These are phyloP conservation scores for Nipponacmea schrenckii DNA, from an alignment of 2,888 invertebrate genomes.

Conservation along the genomic window DNA sequence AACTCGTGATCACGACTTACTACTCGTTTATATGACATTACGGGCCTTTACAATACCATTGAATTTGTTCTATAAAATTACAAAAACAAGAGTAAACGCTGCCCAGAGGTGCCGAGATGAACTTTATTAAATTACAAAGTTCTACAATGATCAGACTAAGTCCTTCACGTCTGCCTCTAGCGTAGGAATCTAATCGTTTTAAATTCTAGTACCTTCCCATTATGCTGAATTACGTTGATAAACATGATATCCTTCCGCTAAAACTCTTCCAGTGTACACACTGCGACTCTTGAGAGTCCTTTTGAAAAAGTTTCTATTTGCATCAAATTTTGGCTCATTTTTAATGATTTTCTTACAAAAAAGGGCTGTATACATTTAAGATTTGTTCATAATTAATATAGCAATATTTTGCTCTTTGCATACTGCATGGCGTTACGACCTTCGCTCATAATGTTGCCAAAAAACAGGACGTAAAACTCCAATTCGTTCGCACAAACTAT, in stretches of 20 bases:
- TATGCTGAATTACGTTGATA: not conserved
- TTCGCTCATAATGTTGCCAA: too few species aligned
- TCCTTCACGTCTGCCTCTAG: not conserved
- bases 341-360: too few species aligned
- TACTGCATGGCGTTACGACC: too few species aligned
- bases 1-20: not conserved
- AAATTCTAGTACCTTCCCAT: not conserved
- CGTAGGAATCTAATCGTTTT: not conserved
- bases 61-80: slow-evolving; percentile 5
- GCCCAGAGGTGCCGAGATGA: not conserved
- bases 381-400: too few species aligned
- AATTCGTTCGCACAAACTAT: too few species aligned
- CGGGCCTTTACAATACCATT: not conserved
- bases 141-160: not conserved
- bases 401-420: too few species aligned
- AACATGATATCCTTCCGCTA: slow-evolving; percentile 7
- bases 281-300: too few species aligned
- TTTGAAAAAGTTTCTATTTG: too few species aligned
- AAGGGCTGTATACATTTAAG: too few species aligned
- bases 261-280: not conserved
- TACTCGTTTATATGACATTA: not conserved
- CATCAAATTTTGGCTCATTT: too few species aligned
- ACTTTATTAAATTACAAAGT: slow-evolving; percentile 7
- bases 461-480: too few species aligned
- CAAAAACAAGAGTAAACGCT: not conserved